phyloP scores from a whole-genome alignment of 2,888 invertebrate genomes.

The Meiosimyza decipiens region DNA sequence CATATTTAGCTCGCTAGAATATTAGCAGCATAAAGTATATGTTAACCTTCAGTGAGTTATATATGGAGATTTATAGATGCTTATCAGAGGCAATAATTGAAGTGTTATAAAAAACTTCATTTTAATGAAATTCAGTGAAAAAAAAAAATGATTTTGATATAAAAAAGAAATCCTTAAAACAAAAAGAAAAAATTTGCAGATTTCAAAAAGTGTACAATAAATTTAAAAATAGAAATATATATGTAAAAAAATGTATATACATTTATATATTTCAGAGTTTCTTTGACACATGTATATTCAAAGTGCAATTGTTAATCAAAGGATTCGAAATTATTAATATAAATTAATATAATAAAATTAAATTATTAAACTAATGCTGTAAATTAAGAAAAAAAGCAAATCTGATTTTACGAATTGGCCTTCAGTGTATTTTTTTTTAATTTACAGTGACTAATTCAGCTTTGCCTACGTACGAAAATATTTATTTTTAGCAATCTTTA shows the following conservation, averaged over 20 bases:
- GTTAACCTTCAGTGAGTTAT: slow-evolving; percentile 9
- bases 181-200: neutral
- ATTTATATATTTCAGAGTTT: neutral
- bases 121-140: neutral
- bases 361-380: too few relatives aligned
- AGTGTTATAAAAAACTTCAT: too few relatives aligned
- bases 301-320: neutral
- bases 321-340: too few relatives aligned
- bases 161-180: slow-evolving; percentile 5
- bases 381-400: too few relatives aligned
- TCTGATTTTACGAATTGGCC: too few relatives aligned
- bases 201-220: neutral
- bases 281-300: neutral
- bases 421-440: too few relatives aligned
- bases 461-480: slow-evolving; percentile 42
- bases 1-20: slow-evolving; percentile 14
- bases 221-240: neutral
- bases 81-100: too few relatives aligned
- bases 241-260: slow-evolving; percentile 5
- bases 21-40: slow-evolving; percentile 2
- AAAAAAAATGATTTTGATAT: neutral
- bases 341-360: too few relatives aligned
- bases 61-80: too few relatives aligned
- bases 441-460: slow-evolving; percentile 22
- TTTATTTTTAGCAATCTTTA: slow-evolving; percentile 42